Percentiles rank a stretch among this genome's conserved stretches.
phyloP scores from a whole-genome alignment of 2,888 invertebrate species.

The Nephrocerus scutellatus region DNA sequence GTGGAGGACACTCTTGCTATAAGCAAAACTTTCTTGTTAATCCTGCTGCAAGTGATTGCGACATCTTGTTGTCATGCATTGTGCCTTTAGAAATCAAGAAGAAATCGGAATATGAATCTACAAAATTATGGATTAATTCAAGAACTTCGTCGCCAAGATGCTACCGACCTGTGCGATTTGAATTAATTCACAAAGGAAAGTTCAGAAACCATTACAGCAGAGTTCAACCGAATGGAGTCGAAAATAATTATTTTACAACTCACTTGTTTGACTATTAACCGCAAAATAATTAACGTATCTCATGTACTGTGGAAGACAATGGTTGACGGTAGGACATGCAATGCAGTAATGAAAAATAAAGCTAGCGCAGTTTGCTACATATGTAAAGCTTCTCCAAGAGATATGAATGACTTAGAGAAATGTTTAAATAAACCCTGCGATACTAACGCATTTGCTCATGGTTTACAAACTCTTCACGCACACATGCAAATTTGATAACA shows the following conservation, averaged over 20 bases:
- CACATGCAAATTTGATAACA: slow-evolving; percentile 7
- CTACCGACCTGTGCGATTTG: slow-evolving; percentile 5
- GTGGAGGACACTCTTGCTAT: slow-evolving; percentile 8
- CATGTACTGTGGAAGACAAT: slow-evolving; percentile 8
- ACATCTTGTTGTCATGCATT: slow-evolving; percentile 3
- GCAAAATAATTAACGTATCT: slow-evolving; percentile 1
- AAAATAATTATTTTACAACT: slow-evolving; percentile 1
- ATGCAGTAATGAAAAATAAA: slow-evolving; percentile 9
- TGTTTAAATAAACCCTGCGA: slow-evolving; percentile 5
- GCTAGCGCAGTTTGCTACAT: slow-evolving; percentile 7
- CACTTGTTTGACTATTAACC: slow-evolving; percentile 2
- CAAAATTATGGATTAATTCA: slow-evolving; percentile 6
- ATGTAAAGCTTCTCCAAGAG: slow-evolving; percentile 8
- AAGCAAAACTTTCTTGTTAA: slow-evolving; percentile 8
- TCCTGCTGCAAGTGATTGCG: slow-evolving; percentile 2
- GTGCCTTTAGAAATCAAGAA: slow-evolving; percentile 6
- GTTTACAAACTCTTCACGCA: slow-evolving; percentile 9
- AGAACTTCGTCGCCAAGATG: slow-evolving; percentile 5
- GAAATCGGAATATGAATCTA: slow-evolving; percentile 3
- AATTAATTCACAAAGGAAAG: slow-evolving; percentile 9
- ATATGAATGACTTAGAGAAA: slow-evolving; percentile 7
- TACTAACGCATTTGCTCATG: slow-evolving; percentile 4
- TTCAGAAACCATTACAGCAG: slow-evolving; percentile 4
- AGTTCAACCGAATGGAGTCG: slow-evolving; percentile 4
- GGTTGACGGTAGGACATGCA: slow-evolving; percentile 8